Base-by-base conservation (phyloP, 2,888 invertebrate genomes). In the Ptilodon capucinus region DNA sequence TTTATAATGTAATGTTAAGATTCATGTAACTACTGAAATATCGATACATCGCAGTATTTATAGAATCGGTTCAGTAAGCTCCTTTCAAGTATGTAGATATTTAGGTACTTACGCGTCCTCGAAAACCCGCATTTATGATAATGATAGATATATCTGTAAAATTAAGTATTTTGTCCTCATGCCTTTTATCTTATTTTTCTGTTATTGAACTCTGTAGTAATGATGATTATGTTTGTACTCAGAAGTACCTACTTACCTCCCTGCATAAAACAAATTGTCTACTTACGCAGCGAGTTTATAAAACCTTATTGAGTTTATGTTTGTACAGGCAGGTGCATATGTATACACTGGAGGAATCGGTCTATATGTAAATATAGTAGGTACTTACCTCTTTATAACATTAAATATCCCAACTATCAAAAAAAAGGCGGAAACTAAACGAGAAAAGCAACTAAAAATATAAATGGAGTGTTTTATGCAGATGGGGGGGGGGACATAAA, bases 61-160 rank as follows among this genome's bases (percentile, higher is more conserved):
- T 68, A 64, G 53, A 62, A 65, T 58, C 47, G 60, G 68, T 58
- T 62, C 65, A 52, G 59, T 32, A 54, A 61, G 57, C 48, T 54
- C 55, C 50, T 56, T 48, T 38, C 14, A 45, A 68, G 64, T 62
- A 68, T 67, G 68, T 64, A 66, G 59, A 54, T 50, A 51, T n/a
- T n/a, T n/a, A n/a, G n/a, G n/a, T 30, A 30, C 30, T 54, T 35
- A 35, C 9, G 50, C 66, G 61, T 68, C 66, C 60, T 77, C 67
- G 62, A 73, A 61, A 58, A 60, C 64, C 60, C 74, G 78, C 81
- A 82, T 80, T 80, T 81, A 76, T 72, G 61, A 64, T 67, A 64
- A 46, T 56, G n/a, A 47, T 65, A 55, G 48, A 51, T 61, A 51
- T 57, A 40, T 58, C 51, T 53, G 50, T 55, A 51, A 43, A 40